Evolutionary conservation across 2,113 vertebrate species (phyloP).

Genomic region (Heterotis niloticus): DNA sequence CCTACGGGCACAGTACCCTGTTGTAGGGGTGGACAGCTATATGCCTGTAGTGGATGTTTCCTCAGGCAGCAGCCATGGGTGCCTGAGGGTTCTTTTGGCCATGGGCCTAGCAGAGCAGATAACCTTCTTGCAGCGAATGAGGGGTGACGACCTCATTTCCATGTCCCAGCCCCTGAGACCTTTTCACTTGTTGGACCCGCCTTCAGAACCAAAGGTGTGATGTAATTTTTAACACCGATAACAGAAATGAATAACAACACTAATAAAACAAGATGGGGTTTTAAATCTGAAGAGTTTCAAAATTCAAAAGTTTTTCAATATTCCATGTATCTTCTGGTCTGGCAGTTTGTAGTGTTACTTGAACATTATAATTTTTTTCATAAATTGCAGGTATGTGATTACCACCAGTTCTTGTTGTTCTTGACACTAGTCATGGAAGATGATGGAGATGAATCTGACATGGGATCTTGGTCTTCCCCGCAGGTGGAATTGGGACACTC

Average conservation of each 20-base stretch:
- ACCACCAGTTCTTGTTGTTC: too few relatives aligned
- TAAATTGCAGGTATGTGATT: too few relatives aligned
- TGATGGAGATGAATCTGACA: background rate
- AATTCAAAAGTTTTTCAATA: too few relatives aligned
- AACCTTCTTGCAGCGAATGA: constrained; percentile 72
- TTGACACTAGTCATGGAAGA: too few relatives aligned
- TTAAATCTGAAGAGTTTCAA: background rate
- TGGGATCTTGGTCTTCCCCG: background rate
- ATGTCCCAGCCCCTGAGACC: constrained; percentile 54
- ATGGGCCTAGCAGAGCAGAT: constrained; percentile 86
- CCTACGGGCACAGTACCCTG: constrained; percentile 84
- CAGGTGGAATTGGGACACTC: constrained; percentile 48
- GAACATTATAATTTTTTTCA: too few relatives aligned
- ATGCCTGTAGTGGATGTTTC: constrained; percentile 84
- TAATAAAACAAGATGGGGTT: background rate
- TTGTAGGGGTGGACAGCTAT: constrained; percentile 83
- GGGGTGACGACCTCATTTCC: constrained; percentile 58
- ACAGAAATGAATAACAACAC: too few relatives aligned
- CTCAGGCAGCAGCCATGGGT: constrained; percentile 71
- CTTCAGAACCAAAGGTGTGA: constrained; percentile 50
- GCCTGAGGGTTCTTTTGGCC: constrained; percentile 78
- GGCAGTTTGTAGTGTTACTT: too few relatives aligned
- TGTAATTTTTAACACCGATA: background rate
- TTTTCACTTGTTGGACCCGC: constrained; percentile 70
- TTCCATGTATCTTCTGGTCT: too few relatives aligned